Conservation (phyloP, 2,888 invertebrate genomes). For the Chymomyza procnemis region DNA sequence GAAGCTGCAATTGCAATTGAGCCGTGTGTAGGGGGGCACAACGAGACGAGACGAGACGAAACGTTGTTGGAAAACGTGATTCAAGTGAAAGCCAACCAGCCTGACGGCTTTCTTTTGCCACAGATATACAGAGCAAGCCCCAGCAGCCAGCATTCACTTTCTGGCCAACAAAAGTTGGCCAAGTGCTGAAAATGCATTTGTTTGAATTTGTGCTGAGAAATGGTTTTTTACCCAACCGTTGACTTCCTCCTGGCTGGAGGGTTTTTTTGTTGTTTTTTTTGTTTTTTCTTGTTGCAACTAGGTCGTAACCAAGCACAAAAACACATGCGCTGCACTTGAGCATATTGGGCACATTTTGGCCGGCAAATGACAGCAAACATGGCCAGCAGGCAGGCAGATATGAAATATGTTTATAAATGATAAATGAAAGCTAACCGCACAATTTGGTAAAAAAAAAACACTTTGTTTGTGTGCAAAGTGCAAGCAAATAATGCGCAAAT, state of each 20-base stretch:
- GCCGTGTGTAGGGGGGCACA: background rate
- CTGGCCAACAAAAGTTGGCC: slow-evolving; percentile 44
- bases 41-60: no score
- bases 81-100: slow-evolving; percentile 60
- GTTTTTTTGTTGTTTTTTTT: no score
- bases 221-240: slow-evolving; percentile 31
- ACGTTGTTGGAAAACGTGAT: slow-evolving; percentile 43
- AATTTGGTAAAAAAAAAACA: slow-evolving; percentile 16
- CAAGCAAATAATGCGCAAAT: no score
- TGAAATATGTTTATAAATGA: slow-evolving; percentile 66
- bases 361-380: slow-evolving; percentile 44
- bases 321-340: background rate
- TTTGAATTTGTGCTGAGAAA: slow-evolving; percentile 62
- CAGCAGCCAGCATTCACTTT: slow-evolving; percentile 31
- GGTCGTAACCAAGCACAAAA: slow-evolving; percentile 20
- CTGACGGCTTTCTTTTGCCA: slow-evolving; percentile 52
- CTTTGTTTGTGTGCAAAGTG: slow-evolving; percentile 4
- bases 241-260: background rate
- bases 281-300: background rate
- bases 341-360: background rate
- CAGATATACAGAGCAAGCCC: slow-evolving; percentile 2
- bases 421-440: slow-evolving; percentile 50
- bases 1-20: background rate
- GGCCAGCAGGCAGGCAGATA: no score
- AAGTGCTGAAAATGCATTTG: slow-evolving; percentile 62